Percentiles rank a stretch among this genome's conserved stretches.
phyloP scores from a whole-genome alignment of 92 coral and sea anemone genomes.

The Pocillopora grandis region DNA sequence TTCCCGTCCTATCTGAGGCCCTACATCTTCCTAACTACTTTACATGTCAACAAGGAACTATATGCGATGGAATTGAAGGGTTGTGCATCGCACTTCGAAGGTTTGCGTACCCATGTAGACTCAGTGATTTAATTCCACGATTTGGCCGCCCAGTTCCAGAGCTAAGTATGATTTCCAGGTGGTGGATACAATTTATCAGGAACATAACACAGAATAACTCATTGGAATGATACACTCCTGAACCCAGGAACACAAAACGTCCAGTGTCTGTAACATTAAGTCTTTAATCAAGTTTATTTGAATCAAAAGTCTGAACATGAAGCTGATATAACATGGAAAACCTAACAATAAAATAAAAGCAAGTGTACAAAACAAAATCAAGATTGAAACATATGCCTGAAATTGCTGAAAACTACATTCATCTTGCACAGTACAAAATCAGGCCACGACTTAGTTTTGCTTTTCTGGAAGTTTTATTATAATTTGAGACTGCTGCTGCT shows the following conservation, averaged over 20 bases:
- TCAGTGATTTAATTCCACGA: constrained; percentile 18
- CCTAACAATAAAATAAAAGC: too few relatives aligned
- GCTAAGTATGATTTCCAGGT: constrained; percentile 32
- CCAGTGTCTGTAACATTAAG: not conserved
- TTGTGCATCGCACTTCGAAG: not conserved
- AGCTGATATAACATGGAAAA: not conserved
- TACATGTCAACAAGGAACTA: too few relatives aligned
- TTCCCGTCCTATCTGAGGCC: too few relatives aligned
- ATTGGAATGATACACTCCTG: constrained; percentile 9
- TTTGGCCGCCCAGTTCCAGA: constrained; percentile 34
- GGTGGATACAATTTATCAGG: constrained; percentile 20
- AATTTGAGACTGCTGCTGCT: too few relatives aligned
- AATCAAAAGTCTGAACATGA: not conserved
- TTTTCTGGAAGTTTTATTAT: too few relatives aligned
- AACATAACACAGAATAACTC: not conserved
- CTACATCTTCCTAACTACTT: too few relatives aligned
- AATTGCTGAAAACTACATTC: too few relatives aligned
- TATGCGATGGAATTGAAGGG: too few relatives aligned
- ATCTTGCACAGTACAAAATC: too few relatives aligned
- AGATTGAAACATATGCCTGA: too few relatives aligned
- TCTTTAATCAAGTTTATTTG: not conserved
- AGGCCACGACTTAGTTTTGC: too few relatives aligned
- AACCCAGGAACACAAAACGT: not conserved
- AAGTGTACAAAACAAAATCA: too few relatives aligned
- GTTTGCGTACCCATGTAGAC: constrained; percentile 29